Percentiles rank a stretch among this genome's conserved stretches.
Conservation (phyloP, 2,797 vertebrate species). For the Limnodromus scolopaceus region DNA sequence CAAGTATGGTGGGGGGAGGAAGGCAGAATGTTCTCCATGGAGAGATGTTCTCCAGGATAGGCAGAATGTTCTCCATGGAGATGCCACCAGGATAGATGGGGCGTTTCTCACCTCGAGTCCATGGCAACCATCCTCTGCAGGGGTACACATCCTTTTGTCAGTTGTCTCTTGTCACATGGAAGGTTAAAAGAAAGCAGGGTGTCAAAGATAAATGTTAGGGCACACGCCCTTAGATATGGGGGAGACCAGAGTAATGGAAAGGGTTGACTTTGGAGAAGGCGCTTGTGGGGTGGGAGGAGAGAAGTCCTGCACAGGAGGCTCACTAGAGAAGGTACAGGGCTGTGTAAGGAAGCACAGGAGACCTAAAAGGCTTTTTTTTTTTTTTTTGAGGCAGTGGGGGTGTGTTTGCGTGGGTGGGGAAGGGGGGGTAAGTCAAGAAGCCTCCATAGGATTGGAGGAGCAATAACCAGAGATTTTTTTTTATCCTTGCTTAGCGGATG, state of each 20-base stretch:
- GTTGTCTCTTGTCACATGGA: neutral
- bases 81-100: neutral
- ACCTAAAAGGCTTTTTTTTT: fast-evolving
- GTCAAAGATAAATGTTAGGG: neutral
- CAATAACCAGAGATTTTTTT: neutral
- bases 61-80: neutral
- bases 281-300: neutral
- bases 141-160: neutral
- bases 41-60: neutral
- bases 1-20: neutral
- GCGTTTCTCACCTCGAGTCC: neutral
- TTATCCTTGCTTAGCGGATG: neutral
- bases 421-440: neutral
- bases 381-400: neutral
- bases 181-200: neutral
- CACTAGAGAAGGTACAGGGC: neutral
- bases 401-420: neutral
- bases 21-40: neutral
- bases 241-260: neutral
- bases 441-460: neutral
- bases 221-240: neutral
- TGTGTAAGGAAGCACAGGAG: neutral
- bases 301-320: neutral
- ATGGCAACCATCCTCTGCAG: neutral
- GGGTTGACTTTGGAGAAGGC: neutral